Evolutionary conservation across 2,888 invertebrate species (phyloP), one percentile per base, ranked within the genome.

Genomic region (Xanthorhoe designata): DNA sequence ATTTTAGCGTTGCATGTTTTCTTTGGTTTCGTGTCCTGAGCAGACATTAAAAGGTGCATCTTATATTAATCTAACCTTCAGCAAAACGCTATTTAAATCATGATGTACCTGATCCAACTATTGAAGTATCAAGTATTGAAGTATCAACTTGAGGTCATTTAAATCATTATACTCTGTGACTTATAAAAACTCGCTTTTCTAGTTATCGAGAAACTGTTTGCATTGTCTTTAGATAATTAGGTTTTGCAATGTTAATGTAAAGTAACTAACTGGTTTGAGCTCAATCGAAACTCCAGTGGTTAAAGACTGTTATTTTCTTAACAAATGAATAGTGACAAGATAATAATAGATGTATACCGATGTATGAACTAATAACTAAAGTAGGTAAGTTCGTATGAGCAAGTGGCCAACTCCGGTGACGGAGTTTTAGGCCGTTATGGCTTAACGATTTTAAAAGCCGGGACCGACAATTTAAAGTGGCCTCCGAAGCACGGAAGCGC

Each of bases 151-250:
- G n/a, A 56, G 45, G 45, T 56, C 56, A 45, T 24, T 42, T 19
- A 19, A 7, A 47, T 29, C 15, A 53, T 32, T 47, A 49, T 38
- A 15, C 1, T n/a, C 56, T 38, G 35, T 47, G 47, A 13, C 8
- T 42, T 5, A n/a, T 15, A 17, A 59, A 59, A 60, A 60, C 60
- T 60, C 1, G 60, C 42, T 52, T 52, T 60, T 60, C 60, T 29
- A 60, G 42, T 52, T 52, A 42, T 49, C 32, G 15, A 51, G 38
- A 51, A 38, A 52, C 29, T 0, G 35, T 58, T 60, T 45, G 38
- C 52, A 60, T 60, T 60, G 60, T 60, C 29, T 60, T 24, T 29
- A 2, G 42, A 7, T 52, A 60, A 60, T 60, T 29, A 60, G 17
- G 15, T 56, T 18, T 13, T 35, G 29, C 35, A 32, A 54, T 51